A percentile compares a stretch with the other conserved stretches of the same genome.
phyloP scores from a whole-genome alignment of 2,888 invertebrate genomes.

The Perizoma affinitatum region DNA sequence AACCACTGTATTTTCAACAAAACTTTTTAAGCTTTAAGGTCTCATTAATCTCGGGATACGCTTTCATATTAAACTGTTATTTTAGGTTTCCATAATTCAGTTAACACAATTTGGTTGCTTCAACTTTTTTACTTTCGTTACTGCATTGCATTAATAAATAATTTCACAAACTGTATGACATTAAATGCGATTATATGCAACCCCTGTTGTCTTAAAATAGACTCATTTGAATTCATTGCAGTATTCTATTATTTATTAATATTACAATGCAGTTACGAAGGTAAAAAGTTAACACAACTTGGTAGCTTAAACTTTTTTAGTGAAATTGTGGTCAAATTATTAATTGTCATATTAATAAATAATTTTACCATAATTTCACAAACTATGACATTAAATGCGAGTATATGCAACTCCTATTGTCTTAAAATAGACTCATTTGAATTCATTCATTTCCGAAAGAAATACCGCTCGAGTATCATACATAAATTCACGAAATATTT shows the following conservation, averaged over 20 bases:
- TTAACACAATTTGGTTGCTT: too few species aligned
- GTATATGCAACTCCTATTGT: background rate
- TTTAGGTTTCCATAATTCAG: too few species aligned
- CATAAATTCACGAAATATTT: constrained; percentile 18
- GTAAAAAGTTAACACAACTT: too few species aligned
- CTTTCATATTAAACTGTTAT: too few species aligned
- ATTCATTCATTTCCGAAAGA: constrained; percentile 8
- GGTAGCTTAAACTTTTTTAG: too few species aligned
- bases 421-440: constrained; percentile 7
- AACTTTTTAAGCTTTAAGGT: background rate
- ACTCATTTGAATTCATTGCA: constrained; percentile 1
- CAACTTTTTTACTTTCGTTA: too few species aligned
- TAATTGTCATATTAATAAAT: too few species aligned
- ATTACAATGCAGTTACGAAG: too few species aligned
- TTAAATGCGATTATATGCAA: constrained; percentile 8
- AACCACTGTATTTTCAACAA: background rate
- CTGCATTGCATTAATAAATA: too few species aligned
- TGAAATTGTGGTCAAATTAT: too few species aligned
- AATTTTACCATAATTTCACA: too few species aligned
- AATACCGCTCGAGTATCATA: constrained; percentile 3
- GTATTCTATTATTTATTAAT: too few species aligned
- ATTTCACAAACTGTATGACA: constrained; percentile 3
- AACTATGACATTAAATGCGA: constrained; percentile 14
- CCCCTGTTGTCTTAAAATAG: constrained; percentile 10
- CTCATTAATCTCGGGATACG: background rate